Conservation (phyloP, 2,888 invertebrate species). For the Schrankia costaestrigalis region DNA sequence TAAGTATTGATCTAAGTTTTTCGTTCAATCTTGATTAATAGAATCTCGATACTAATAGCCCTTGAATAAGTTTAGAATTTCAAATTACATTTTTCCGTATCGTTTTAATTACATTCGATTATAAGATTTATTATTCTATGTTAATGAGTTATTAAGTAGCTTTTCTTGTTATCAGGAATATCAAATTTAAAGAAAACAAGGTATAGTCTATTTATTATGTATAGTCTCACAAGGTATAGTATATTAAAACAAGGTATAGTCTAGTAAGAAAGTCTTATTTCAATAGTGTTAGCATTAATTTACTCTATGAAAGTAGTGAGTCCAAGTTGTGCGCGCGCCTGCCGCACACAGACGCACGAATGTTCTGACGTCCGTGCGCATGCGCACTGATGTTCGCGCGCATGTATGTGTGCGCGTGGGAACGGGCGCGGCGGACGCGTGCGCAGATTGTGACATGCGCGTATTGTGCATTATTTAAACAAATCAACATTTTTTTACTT, state of each 20-base stretch:
- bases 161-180: constrained; percentile 7
- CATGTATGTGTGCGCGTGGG: constrained; percentile 69
- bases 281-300: constrained; percentile 19
- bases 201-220: background rate
- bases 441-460: constrained; percentile 69
- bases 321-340: constrained; percentile 61
- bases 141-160: constrained; percentile 15
- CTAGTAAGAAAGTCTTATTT: constrained; percentile 3
- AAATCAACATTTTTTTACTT: constrained; percentile 34
- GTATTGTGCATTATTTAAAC: constrained; percentile 64
- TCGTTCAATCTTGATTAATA: constrained; percentile 15
- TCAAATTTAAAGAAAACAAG: background rate
- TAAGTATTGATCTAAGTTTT: too few relatives aligned
- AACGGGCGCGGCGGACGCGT: constrained; percentile 72
- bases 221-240: too few relatives aligned
- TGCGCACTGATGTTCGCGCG: constrained; percentile 10
- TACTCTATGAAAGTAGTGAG: constrained; percentile 47
- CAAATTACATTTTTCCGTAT: constrained; percentile 15
- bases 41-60: constrained; percentile 1
- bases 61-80: constrained; percentile 9
- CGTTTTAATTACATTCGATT: constrained; percentile 10
- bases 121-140: constrained; percentile 13
- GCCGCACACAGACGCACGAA: constrained; percentile 39
- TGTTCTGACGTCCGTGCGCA: background rate
- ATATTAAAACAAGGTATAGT: constrained; percentile 2